phyloP scores from a whole-genome alignment of 2,113 vertebrate genomes.

The Gobio gobio region DNA sequence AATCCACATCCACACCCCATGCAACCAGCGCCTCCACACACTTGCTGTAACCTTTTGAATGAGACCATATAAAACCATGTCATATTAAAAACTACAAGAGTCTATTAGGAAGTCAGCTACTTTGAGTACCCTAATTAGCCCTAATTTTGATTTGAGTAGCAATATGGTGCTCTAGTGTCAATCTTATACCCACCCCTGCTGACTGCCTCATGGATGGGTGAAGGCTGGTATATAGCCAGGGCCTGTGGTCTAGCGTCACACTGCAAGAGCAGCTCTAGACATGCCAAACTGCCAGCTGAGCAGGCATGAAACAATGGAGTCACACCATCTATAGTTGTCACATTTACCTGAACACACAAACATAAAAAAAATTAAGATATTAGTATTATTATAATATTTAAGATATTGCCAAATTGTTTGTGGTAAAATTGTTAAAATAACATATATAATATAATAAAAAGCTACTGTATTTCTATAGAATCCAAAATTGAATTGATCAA shows the following conservation, averaged over 20 bases:
- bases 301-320: slow-evolving; percentile 92
- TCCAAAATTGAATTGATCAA: not conserved
- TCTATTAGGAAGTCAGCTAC: not conserved
- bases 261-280: slow-evolving; percentile 87
- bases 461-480: not conserved
- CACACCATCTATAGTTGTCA: slow-evolving; percentile 89
- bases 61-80: slow-evolving; percentile 24
- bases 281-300: slow-evolving; percentile 84
- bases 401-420: not conserved
- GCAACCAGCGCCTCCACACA: slow-evolving; percentile 89
- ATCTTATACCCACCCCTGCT: slow-evolving; percentile 82
- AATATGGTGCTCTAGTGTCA: not conserved
- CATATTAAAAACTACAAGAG: not conserved
- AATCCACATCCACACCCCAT: slow-evolving; percentile 92
- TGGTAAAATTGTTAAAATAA: not conserved
- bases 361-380: not conserved
- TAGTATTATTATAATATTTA: no score
- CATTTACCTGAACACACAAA: slow-evolving; percentile 83
- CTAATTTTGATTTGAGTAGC: slow-evolving; percentile 16
- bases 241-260: slow-evolving; percentile 88
- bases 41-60: slow-evolving; percentile 85
- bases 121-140: not conserved
- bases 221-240: slow-evolving; percentile 81
- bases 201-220: slow-evolving; percentile 89
- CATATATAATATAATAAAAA: not conserved